Percentiles rank a stretch among this genome's conserved stretches.
These are phyloP conservation scores for Cherax destructor DNA, from an alignment of 1,140 invertebrate genomes.

Conservation along the genomic window DNA sequence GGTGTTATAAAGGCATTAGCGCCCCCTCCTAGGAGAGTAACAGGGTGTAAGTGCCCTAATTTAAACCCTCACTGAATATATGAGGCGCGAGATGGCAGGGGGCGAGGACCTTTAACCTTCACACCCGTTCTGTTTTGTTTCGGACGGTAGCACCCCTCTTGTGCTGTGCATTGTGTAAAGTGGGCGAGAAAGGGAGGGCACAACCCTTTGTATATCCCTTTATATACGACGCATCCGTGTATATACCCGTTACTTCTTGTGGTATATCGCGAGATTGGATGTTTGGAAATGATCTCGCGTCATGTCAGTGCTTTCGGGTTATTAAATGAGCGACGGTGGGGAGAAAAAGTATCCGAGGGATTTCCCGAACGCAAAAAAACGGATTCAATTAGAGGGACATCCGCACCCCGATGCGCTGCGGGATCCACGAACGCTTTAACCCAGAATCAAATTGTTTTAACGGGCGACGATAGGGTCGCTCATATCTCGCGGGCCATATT, in stretches of 20 bases:
- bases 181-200: background rate
- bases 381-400: constrained; percentile 16
- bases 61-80: constrained; percentile 50
- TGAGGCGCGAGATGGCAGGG: constrained; percentile 30
- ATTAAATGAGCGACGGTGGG: no score
- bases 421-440: constrained; percentile 23
- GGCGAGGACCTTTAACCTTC: background rate
- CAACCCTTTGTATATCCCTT: background rate
- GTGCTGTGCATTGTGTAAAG: background rate
- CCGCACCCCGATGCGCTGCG: constrained; percentile 12
- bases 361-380: background rate
- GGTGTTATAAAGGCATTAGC: constrained; percentile 51
- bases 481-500: constrained; percentile 46
- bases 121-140: constrained; percentile 19
- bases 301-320: no score
- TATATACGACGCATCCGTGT: no score
- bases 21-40: constrained; percentile 29
- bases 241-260: no score
- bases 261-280: no score
- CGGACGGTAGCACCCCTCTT: background rate
- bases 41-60: constrained; percentile 50
- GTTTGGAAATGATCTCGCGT: no score
- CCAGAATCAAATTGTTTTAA: constrained; percentile 54
- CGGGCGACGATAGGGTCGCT: constrained; percentile 42
- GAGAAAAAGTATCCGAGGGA: no score